Evolutionary conservation across 1,140 invertebrate genomes (phyloP), one percentile per base, ranked within the genome.

Genomic region (Calycopis cecrops): DNA sequence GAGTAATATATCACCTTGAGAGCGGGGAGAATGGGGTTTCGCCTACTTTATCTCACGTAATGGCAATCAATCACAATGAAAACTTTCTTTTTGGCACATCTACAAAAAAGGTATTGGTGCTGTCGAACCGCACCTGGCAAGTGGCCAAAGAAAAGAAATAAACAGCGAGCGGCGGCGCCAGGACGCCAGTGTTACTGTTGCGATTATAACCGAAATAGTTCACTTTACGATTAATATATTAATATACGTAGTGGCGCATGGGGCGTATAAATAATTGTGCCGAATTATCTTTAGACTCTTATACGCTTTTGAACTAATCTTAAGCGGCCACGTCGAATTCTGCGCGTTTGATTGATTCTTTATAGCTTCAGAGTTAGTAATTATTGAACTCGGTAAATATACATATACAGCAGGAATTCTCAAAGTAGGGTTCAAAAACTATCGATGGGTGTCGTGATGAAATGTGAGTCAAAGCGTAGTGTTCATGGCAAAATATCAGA

Each of bases 81-180:
- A 77, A 74, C 77, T 82, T 82, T 82, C 71, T 76, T 72, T 44
- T 44, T 44, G 40, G 40, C 40, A 44, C 40, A 44, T 44, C 40
- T 44, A 44, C 40, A 44, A 44, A 44, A 44, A 44, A 44, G 40
- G 40, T 44, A 44, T 44, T 44, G 40, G 40, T 51, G 16, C 61
- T 67, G 67, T 73, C 70, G 69, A 71, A 55, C 61, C 65, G 69
- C 52, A 65, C 49, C 73, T 85, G 82, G 82, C 78, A 59, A 44
- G n/a, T 42, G 35, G 76, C 82, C 82, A 85, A 73, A 62, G 63
- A 75, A 75, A 75, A 65, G 76, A 70, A 81, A 85, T 79, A 81
- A 83, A 85, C 77, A 79, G 76, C 69, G 66, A 38, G 62, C 67
- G 65, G 66, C 64, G 73, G 77, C 80, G 81, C 79, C 76, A 74